phyloP scores from a whole-genome alignment of 2,797 vertebrate species.

The Tokudaia muenninki region DNA sequence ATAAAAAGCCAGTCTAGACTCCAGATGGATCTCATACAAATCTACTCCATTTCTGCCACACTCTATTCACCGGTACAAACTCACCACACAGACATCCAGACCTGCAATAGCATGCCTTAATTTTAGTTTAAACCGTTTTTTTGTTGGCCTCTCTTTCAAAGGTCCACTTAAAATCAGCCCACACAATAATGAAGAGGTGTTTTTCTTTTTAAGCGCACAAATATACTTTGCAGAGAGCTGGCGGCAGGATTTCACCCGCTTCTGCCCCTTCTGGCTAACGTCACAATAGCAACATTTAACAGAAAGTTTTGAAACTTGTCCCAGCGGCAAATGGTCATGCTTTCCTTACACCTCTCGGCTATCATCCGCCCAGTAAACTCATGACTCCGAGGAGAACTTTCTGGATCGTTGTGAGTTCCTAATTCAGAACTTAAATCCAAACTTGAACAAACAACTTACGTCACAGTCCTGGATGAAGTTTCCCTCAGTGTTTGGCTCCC shows the following conservation, averaged over 20 bases:
- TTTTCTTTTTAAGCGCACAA: not conserved
- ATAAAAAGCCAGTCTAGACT: not conserved
- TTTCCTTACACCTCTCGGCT: not conserved
- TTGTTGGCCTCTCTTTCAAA: not conserved
- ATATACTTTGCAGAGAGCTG: not conserved
- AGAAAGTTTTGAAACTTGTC: constrained; percentile 50
- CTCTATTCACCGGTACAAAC: not conserved
- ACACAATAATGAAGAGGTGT: not conserved
- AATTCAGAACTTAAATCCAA: constrained; percentile 16
- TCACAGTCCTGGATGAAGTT: not conserved
- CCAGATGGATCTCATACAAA: not conserved
- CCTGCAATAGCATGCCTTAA: not conserved
- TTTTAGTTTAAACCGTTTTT: not conserved
- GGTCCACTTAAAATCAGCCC: not conserved
- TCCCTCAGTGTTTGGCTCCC: not conserved
- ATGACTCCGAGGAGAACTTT: not conserved
- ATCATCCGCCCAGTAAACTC: constrained; percentile 4
- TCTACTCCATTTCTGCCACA: not conserved
- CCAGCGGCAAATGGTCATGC: not conserved
- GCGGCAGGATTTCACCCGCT: not conserved
- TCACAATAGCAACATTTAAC: constrained; percentile 67
- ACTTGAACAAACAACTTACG: not conserved
- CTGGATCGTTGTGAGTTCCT: not conserved
- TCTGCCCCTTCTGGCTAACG: constrained; percentile 58
- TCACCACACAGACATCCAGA: not conserved